These are phyloP conservation scores for Phanerotoma sp. DNA, from an alignment of 2,888 invertebrate species.

Conservation along the genomic window DNA sequence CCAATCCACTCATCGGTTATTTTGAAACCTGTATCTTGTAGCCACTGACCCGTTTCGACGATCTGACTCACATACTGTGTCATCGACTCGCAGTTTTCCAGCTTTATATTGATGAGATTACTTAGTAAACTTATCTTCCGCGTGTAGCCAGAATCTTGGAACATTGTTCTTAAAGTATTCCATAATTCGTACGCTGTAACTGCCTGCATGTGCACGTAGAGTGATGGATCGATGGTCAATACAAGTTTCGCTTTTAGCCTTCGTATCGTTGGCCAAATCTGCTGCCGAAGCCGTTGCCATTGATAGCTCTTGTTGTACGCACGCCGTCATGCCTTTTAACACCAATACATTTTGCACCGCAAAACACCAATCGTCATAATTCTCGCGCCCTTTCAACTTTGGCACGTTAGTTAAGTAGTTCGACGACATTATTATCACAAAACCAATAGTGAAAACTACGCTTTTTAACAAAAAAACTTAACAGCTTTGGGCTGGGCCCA, in stretches of 20 bases:
- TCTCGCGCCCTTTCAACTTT: not conserved
- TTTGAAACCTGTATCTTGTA: constrained; percentile 3
- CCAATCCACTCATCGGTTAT: constrained; percentile 10
- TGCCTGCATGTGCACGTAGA: constrained; percentile 38
- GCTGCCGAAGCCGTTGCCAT: no score
- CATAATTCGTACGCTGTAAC: constrained; percentile 34
- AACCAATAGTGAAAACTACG: no score
- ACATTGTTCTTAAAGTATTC: constrained; percentile 35
- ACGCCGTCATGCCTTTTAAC: constrained; percentile 17
- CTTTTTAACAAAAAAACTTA: no score
- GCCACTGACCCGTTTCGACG: constrained; percentile 31
- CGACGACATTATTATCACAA: not conserved
- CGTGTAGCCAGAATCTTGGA: constrained; percentile 40
- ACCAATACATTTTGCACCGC: not conserved
- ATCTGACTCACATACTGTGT: constrained; percentile 40
- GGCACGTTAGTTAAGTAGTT: not conserved
- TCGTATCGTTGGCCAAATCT: no score
- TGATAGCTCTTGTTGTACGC: no score
- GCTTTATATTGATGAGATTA: constrained; percentile 35
- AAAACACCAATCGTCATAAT: not conserved
- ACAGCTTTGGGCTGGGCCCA: no score
- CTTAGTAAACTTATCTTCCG: constrained; percentile 40
- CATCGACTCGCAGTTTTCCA: constrained; percentile 40
- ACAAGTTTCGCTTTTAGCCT: constrained; percentile 39
- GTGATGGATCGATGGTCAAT: constrained; percentile 36